Evolutionary conservation across 2,113 vertebrate species (phyloP), one percentile per base, ranked within the genome.

Genomic region (Corythornis vintsioides): DNA sequence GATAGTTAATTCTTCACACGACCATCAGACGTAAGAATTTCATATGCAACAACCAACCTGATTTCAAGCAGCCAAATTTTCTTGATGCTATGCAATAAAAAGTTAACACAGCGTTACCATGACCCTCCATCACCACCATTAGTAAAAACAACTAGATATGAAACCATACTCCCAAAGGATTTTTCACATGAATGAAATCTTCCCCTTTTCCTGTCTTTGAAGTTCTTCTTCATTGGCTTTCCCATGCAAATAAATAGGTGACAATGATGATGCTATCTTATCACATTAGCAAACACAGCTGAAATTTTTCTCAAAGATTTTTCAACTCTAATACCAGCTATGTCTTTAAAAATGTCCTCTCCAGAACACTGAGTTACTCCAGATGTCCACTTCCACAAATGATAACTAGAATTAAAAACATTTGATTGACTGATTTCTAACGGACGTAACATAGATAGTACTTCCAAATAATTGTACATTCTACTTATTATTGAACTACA

Each of bases 121-220:
- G 5, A 77, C 11, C 2, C 6, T 70, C 33, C 21, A 19, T 70
- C 18, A 73, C 11, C 70, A 42, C 4, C 0, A 0, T 29, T 53
- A 83, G 26, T 48, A 42, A 91, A 87, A 76, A 2, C 18, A 64
- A 14, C 3, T 8, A 81, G 59, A 10, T 61, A 60, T 15, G 65
- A 84, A 66, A 55, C 19, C 1, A 8, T 40, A 47, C 4, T 67
- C 4, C 3, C 6, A 35, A 35, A 3, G 55, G 11, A 24, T 19
- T 31, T 72, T 92, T 55, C 43, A 88, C 4, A 31, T 25, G 1
- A 89, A 56, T 9, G 50, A 21, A 12, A 64, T 71, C 24, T 60
- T 10, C 2, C 6, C 17, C 10, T 63, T 71, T 81, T 86, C 35
- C 60, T 45, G 0, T 60, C 6, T 56, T 50, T 79, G 47, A 85